phyloP scores from a whole-genome alignment of 2,113 vertebrate genomes.

The Arvicanthis niloticus region DNA sequence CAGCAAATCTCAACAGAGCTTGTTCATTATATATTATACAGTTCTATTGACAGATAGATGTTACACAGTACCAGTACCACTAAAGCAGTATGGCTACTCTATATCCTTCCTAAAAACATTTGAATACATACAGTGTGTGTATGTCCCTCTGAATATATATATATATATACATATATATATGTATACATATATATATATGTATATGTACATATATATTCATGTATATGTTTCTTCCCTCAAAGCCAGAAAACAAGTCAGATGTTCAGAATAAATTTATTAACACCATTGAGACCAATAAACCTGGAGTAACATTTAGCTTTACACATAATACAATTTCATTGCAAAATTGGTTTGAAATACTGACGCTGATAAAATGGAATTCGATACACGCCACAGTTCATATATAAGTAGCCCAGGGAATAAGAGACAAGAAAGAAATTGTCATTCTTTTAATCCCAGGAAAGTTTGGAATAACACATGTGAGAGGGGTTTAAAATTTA shows the following conservation, averaged over 20 bases:
- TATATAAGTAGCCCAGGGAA: neutral
- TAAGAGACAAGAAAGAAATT: neutral
- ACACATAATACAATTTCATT: slow-evolving; percentile 25
- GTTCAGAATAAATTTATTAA: neutral
- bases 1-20: neutral
- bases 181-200: too few relatives aligned
- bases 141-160: neutral
- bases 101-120: neutral
- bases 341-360: neutral
- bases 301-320: slow-evolving; percentile 23
- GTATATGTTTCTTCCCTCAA: neutral
- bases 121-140: neutral
- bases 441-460: neutral
- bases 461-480: neutral
- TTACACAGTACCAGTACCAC: neutral
- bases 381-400: neutral
- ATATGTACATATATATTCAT: neutral
- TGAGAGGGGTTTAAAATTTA: neutral
- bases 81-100: neutral
- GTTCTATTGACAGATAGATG: neutral
- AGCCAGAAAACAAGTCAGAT: neutral
- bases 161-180: neutral
- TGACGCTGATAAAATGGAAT: neutral
- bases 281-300: neutral
- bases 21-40: neutral